phyloP scores from a whole-genome alignment of 2,888 invertebrate genomes.

The Petrolisthes manimaculis region DNA sequence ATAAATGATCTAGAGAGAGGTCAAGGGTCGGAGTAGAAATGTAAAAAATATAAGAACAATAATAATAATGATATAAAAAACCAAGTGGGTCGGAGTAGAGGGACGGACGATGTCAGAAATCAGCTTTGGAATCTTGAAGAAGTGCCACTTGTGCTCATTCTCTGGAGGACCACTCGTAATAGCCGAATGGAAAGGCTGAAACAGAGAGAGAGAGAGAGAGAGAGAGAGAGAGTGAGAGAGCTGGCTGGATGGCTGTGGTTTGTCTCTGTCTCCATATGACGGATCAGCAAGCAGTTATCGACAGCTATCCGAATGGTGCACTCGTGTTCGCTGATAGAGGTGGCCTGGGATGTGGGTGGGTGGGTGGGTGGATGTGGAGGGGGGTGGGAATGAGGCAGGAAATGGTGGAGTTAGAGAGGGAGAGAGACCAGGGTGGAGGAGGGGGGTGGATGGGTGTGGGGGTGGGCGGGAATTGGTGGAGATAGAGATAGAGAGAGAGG shows the following conservation, averaged over 20 bases:
- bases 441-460: conserved; percentile 3
- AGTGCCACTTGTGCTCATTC: conserved; percentile 21
- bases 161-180: conserved; percentile 8
- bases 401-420: not conserved
- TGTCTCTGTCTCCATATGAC: conserved; percentile 15
- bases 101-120: conserved; percentile 20
- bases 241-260: not conserved
- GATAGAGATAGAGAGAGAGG: not conserved
- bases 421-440: not conserved
- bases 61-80: too few species aligned
- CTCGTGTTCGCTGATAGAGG: conserved; percentile 42
- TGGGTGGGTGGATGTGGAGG: not conserved
- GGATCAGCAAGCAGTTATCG: conserved; percentile 17
- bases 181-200: not conserved
- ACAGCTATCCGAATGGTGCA: conserved; percentile 25
- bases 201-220: not conserved
- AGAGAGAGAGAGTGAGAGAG: not conserved
- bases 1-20: too few species aligned
- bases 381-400: not conserved
- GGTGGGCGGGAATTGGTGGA: not conserved
- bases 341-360: not conserved
- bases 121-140: conserved; percentile 1
- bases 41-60: too few species aligned
- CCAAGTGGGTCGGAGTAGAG: not conserved
- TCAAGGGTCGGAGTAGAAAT: too few species aligned